phyloP scores from a whole-genome alignment of 2,888 invertebrate species.

The Diaprepes abbreviatus region DNA sequence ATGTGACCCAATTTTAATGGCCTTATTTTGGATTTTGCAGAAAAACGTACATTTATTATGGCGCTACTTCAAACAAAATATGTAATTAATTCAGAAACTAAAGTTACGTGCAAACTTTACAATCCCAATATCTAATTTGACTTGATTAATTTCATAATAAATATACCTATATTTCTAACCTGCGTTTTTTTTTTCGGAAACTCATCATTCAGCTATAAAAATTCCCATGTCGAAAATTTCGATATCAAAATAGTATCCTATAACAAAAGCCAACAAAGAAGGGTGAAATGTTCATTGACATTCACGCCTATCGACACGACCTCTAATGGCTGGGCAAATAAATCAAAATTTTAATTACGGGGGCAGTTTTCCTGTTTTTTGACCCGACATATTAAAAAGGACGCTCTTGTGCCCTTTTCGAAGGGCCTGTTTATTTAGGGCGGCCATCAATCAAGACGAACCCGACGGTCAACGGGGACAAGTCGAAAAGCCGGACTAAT shows the following conservation, averaged over 20 bases:
- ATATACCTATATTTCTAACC: no score
- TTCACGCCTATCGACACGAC: conserved; percentile 14
- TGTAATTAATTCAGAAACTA: no score
- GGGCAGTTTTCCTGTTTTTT: conserved; percentile 14
- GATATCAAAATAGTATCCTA: neutral
- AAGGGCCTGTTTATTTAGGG: conserved; percentile 34
- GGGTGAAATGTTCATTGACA: conserved; percentile 13
- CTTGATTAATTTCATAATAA: no score
- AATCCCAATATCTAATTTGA: no score
- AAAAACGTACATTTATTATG: no score
- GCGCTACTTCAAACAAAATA: no score
- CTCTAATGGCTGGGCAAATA: conserved; percentile 14
- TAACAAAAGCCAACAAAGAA: conserved; percentile 9
- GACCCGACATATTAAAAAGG: conserved; percentile 20
- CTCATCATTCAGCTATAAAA: neutral
- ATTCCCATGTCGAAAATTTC: neutral
- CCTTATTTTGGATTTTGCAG: no score
- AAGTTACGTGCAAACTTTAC: no score
- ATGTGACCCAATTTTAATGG: no score
- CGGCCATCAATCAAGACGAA: conserved; percentile 30
- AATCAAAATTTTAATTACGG: conserved; percentile 30
- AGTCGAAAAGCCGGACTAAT: conserved; percentile 11
- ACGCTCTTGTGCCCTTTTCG: conserved; percentile 3
- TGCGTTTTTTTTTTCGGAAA: no score
- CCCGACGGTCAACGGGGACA: conserved; percentile 14